Base-by-base conservation (phyloP, 2,113 vertebrate genomes). In the Microtus pennsylvanicus region DNA sequence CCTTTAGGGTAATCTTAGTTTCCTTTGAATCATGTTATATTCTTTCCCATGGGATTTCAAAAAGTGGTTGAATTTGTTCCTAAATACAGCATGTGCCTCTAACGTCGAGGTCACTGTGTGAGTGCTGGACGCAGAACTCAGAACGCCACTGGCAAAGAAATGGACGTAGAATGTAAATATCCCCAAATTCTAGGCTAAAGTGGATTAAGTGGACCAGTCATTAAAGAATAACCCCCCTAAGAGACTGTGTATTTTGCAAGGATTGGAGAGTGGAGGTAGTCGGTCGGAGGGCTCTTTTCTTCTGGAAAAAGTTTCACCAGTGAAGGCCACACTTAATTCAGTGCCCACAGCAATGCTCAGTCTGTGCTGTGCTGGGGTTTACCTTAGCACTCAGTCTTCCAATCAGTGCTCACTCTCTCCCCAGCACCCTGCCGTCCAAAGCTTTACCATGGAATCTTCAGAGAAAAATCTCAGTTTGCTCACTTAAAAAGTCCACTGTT, bases 111-210 rank as follows among this genome's bases (percentile, higher is more conserved):
- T 78, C 47, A 28, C 3, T 58, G 47, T 58, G 24, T 42, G 50
- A 61, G 70, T 91, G 96, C 77, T 90, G 61, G 74, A 86, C 13
- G 16, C 67, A 94, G 81, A 90, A 77, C n/a, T 81, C 26, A 61
- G 58, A 95, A 67, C 2, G 61, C 38, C 47, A 10, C 72, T n/a
- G 65, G 45, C 26, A 42, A 96, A 75, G 28, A 96, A 78, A 95
- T 89, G 67, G 65, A 45, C 8, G 55, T 81, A 76, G 45, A 21
- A 30, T 81, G 33, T 93, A 76, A 90, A 93, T 26, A 61, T 16
- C 86, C 7, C 21, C 11, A n/a, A 6, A 38, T 50, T 4, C 19
- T 26, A 83, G 70, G 65, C 42, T 28, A 75, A 42, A 65, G 9
- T 72, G 38, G 87, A 65, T 17, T 75, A 47, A 50, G 19, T 21